Evolutionary conservation across 2,888 invertebrate species (phyloP).

Genomic region (Euspilapteryx auroguttella): DNA sequence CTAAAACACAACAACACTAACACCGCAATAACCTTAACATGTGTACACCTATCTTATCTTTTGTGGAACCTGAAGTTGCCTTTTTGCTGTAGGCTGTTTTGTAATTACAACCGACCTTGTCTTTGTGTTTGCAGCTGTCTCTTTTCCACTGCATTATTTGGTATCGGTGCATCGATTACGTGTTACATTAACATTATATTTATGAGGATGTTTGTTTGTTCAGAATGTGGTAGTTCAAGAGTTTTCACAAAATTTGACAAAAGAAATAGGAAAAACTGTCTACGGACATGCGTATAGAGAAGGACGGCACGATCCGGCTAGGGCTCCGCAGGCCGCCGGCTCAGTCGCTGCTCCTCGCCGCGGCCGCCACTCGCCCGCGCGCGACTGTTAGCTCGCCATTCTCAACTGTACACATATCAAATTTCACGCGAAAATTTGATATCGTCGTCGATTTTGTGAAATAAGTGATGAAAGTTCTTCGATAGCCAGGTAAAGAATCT

Average conservation of each 20-base stretch:
- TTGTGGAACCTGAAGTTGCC: too few species aligned
- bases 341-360: constrained; percentile 42
- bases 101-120: constrained; percentile 42
- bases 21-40: too few species aligned
- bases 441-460: constrained; percentile 47
- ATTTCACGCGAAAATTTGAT: constrained; percentile 58
- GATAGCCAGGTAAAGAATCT: constrained; percentile 36
- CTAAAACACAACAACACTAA: too few species aligned
- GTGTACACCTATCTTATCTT: too few species aligned
- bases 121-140: constrained; percentile 14
- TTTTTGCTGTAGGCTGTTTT: too few species aligned
- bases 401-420: constrained; percentile 49
- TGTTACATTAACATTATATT: too few species aligned
- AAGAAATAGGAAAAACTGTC: constrained; percentile 35
- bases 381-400: too few species aligned
- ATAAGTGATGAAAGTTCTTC: constrained; percentile 38
- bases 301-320: constrained; percentile 33
- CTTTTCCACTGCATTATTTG: constrained; percentile 20
- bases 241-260: too few species aligned
- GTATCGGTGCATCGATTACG: too few species aligned
- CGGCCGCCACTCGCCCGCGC: too few species aligned
- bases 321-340: constrained; percentile 20
- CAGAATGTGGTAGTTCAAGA: too few species aligned
- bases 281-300: constrained; percentile 52
- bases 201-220: too few species aligned